These are phyloP conservation scores for Tachypleus tridentatus DNA, from an alignment of 1,140 invertebrate genomes.

Conservation along the genomic window DNA sequence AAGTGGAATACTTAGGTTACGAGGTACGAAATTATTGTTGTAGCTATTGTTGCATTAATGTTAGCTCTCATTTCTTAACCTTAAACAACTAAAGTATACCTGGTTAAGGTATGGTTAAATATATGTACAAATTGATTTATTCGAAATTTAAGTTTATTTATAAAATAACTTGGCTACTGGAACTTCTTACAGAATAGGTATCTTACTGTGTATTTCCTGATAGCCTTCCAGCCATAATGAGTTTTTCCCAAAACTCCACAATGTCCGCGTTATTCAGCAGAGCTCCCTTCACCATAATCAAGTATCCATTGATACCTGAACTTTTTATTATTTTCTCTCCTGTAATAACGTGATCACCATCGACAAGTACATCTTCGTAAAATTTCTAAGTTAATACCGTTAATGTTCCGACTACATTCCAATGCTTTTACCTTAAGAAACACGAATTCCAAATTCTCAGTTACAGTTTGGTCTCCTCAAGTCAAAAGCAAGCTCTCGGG, in stretches of 20 bases:
- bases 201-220: slow-evolving; percentile 16
- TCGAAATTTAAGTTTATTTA: too few species aligned
- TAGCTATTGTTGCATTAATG: too few species aligned
- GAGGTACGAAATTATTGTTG: too few species aligned
- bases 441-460: slow-evolving; percentile 10
- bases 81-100: too few species aligned
- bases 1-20: too few species aligned
- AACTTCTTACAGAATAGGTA: too few species aligned
- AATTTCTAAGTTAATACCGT: slow-evolving; percentile 15
- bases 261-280: slow-evolving; percentile 15
- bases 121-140: background rate
- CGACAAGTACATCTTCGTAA: slow-evolving; percentile 9
- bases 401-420: slow-evolving; percentile 1
- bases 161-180: too few species aligned
- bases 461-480: slow-evolving; percentile 13
- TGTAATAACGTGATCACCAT: slow-evolving; percentile 9
- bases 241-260: slow-evolving; percentile 16
- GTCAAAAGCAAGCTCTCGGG: slow-evolving; percentile 13
- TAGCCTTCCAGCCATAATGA: slow-evolving; percentile 11
- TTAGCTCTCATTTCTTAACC: too few species aligned
- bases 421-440: slow-evolving; percentile 4
- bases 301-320: slow-evolving; percentile 3
- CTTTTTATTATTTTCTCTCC: slow-evolving; percentile 13
- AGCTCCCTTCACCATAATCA: slow-evolving; percentile 2
- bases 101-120: too few species aligned